Percentiles rank a stretch among this genome's conserved stretches.
Conservation (phyloP, 2,888 invertebrate species). For the Cosmia trapezina region DNA sequence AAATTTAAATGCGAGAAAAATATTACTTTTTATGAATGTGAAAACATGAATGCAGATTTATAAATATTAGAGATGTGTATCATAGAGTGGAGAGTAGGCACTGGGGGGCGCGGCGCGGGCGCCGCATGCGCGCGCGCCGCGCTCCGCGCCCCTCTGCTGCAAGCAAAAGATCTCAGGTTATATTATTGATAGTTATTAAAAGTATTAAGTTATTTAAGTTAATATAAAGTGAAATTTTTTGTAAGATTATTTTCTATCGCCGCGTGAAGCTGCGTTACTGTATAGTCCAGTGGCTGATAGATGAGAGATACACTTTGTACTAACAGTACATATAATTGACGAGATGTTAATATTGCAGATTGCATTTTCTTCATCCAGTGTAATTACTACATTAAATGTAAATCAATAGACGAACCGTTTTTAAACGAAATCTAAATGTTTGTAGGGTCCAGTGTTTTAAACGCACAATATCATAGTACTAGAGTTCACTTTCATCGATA, state of each 20-base stretch:
- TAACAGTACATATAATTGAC: conserved; percentile 77
- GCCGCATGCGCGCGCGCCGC: conserved; percentile 61
- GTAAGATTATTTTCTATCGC: conserved; percentile 87
- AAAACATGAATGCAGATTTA: conserved; percentile 84
- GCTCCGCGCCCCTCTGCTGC: conserved; percentile 75
- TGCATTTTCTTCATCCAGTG: conserved; percentile 89
- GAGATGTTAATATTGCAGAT: conserved; percentile 78
- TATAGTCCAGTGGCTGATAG: conserved; percentile 79
- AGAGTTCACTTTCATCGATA: conserved; percentile 87
- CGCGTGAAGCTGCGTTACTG: conserved; percentile 75
- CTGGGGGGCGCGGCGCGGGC: conserved; percentile 69
- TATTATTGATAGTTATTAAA: conserved; percentile 89
- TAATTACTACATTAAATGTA: conserved; percentile 87
- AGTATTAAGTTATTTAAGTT: conserved; percentile 91
- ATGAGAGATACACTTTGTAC: conserved; percentile 75
- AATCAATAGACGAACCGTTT: conserved; percentile 88
- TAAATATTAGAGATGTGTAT: conserved; percentile 78
- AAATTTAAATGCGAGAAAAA: conserved; percentile 84
- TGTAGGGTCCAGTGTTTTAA: conserved; percentile 90
- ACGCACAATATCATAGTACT: conserved; percentile 90
- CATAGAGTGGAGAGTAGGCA: conserved; percentile 78
- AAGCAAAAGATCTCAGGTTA: conserved; percentile 88
- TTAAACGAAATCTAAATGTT: conserved; percentile 89
- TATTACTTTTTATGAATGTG: conserved; percentile 88
- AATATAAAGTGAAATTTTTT: conserved; percentile 89